Evolutionary conservation across 2,888 invertebrate species (phyloP).

Genomic region (Rotaria macrura): DNA sequence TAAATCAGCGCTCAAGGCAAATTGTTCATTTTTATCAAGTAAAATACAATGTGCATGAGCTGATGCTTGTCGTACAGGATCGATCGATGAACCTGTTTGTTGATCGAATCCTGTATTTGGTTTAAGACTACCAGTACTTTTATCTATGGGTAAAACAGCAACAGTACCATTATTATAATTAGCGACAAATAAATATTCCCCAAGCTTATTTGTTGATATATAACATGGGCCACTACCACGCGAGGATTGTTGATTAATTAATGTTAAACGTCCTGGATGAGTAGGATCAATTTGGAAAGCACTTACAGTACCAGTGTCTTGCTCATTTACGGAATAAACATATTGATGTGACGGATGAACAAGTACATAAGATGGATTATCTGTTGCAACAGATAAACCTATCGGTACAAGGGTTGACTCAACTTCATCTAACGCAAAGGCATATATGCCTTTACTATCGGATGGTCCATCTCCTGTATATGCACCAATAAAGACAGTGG

Average conservation of each 20-base stretch:
- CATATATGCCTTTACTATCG: not conserved
- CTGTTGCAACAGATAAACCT: not conserved
- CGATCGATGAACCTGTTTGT: not conserved
- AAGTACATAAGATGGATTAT: not conserved
- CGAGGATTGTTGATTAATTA: not conserved
- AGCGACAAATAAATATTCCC: not conserved
- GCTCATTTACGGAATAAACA: not conserved
- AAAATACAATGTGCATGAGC: not conserved
- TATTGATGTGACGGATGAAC: not conserved
- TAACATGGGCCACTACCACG: not conserved
- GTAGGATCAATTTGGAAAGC: not conserved
- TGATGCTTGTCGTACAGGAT: not conserved
- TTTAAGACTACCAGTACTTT: not conserved
- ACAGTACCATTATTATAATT: slow-evolving; percentile 17
- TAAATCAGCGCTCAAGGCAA: slow-evolving; percentile 1
- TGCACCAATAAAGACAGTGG: not conserved
- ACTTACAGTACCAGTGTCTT: not conserved
- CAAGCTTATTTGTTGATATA: not conserved
- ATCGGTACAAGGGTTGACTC: not conserved
- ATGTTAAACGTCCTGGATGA: not conserved
- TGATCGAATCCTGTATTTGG: not conserved
- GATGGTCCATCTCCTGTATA: not conserved
- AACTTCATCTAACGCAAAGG: not conserved
- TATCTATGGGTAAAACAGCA: not conserved
- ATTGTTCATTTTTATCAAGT: not conserved